Conservation (phyloP, 1,140 invertebrate species). For the Plodia interpunctella region DNA sequence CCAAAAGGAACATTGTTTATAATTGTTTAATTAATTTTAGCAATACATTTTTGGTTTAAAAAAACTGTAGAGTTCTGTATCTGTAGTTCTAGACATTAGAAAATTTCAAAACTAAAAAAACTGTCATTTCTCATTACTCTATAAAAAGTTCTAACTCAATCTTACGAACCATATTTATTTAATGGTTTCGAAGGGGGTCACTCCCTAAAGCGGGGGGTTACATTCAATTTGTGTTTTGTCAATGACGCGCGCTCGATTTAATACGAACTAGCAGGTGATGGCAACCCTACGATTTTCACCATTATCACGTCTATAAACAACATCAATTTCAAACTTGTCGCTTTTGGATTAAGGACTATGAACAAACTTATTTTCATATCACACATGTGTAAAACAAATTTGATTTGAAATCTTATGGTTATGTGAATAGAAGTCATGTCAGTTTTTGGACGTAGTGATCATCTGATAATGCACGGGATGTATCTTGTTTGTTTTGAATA, state of each 20-base stretch:
- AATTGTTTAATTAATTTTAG: no score
- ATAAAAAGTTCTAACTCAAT: neutral
- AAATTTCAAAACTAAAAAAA: neutral
- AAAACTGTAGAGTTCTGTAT: no score
- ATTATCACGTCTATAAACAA: neutral
- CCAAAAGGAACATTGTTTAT: no score
- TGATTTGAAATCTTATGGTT: neutral
- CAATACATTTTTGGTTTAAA: no score
- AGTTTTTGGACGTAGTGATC: neutral
- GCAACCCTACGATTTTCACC: neutral
- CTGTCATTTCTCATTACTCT: neutral
- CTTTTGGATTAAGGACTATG: neutral
- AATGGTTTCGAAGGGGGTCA: constrained; percentile 31
- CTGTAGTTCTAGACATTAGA: neutral
- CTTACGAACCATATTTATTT: constrained; percentile 45
- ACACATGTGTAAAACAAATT: neutral
- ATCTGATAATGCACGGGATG: constrained; percentile 2
- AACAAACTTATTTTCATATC: neutral
- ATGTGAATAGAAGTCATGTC: neutral
- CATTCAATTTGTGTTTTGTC: constrained; percentile 62
- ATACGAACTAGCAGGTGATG: constrained; percentile 51
- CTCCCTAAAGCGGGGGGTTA: constrained; percentile 22
- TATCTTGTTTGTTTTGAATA: constrained; percentile 12
- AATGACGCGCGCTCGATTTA: constrained; percentile 60
- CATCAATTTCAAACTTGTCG: constrained; percentile 7